Base-by-base conservation (phyloP, 2,113 vertebrate genomes). In the Stigmatopora argus region DNA sequence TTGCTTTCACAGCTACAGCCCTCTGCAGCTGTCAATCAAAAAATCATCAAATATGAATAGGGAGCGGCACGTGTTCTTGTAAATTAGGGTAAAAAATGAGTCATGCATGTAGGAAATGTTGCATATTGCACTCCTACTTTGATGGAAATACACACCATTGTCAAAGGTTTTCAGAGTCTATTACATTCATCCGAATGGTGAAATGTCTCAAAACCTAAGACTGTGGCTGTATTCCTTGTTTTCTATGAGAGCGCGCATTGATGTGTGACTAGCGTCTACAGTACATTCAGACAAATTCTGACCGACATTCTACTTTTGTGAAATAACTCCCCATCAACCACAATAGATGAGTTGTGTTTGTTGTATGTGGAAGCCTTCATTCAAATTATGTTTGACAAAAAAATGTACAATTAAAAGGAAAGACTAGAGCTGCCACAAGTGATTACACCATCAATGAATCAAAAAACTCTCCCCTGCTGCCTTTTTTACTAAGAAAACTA, bases 21-120 rank as follows among this genome's bases (percentile, higher is more conserved):
- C 47, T 65, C 18, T 68, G 38, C 66, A 3, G 18, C 62, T 74
- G 73, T 77, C 79, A 82, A 62, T 81, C 74, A 81, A 77, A 46
- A 52, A 18, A 14, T 51, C 67, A 81, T 71, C 57, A 70, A 73
- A 70, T 68, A 73, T 80, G 69, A 66, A 80, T 62, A 67, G 66
- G 58, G 44, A 70, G 69, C 69, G 53, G 65, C 52, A 45, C 31
- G 53, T 55, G 38, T 45, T n/a, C 60, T 52, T 67, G 31, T 35
- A 64, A 78, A 73, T 65, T 38, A 67, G 57, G 23, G 51, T 66
- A 63, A 52, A 4, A 21, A 21, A 13, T 2, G 31, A 3, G 38
- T 56, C 11, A 41, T 60, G 23, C 61, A 18, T 49, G 12, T 63
- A 49, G 38, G 26, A 8, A 63, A 34, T 31, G 3, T 47, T 59